These are phyloP conservation scores for Oryzias dopingdopingensis DNA, from an alignment of 2,797 vertebrate species.

Conservation along the genomic window DNA sequence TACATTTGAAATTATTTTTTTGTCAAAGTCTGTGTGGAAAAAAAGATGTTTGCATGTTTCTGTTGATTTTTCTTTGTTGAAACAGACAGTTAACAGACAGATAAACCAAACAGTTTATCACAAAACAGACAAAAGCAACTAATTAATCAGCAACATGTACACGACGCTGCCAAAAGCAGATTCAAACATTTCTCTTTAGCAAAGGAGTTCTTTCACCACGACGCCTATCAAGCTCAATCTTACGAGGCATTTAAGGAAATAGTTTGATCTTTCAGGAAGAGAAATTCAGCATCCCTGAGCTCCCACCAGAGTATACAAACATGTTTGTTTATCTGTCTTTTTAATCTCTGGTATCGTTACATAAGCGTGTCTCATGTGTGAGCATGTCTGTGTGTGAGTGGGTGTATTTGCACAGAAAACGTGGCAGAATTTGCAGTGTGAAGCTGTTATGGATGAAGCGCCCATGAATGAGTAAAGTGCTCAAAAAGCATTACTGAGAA, in stretches of 20 bases:
- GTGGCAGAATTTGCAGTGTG: slow-evolving; percentile 14
- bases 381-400: slow-evolving; percentile 2
- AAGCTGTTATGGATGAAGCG: slow-evolving; percentile 15
- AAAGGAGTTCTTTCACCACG: slow-evolving; percentile 2
- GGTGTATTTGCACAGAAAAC: slow-evolving; percentile 10
- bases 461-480: slow-evolving; percentile 11
- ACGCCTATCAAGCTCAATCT: slow-evolving; percentile 2
- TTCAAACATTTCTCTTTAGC: slow-evolving; percentile 7
- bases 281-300: slow-evolving; percentile 21
- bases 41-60: too few relatives aligned
- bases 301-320: slow-evolving; percentile 51
- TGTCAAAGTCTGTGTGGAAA: too few relatives aligned
- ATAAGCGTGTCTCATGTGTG: slow-evolving; percentile 31
- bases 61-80: neutral
- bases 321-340: slow-evolving; percentile 48
- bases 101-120: neutral
- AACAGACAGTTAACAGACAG: neutral
- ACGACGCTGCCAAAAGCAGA: neutral
- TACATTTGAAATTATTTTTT: too few relatives aligned
- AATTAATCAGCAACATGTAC: neutral
- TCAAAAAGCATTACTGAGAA: slow-evolving; percentile 2
- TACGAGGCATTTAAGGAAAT: slow-evolving; percentile 23
- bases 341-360: slow-evolving; percentile 48
- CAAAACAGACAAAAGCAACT: neutral
- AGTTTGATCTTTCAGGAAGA: slow-evolving; percentile 22